Evolutionary conservation across 2,113 vertebrate genomes (phyloP).

Genomic region (Calypte anna): DNA sequence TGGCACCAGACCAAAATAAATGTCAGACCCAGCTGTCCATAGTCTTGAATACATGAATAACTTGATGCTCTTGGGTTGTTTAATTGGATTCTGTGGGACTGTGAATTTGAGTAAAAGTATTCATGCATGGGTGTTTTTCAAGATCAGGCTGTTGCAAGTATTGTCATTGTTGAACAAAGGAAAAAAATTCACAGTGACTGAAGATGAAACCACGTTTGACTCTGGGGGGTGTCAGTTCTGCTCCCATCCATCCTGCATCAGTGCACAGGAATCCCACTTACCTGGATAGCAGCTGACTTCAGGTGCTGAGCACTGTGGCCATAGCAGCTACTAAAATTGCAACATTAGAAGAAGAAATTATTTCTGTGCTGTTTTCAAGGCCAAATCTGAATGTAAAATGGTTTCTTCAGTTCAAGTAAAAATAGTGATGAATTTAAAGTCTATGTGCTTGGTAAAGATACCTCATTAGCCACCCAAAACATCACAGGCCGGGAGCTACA

Average conservation of each 20-base stretch:
- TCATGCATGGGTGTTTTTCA: not conserved
- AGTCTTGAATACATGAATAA: slow-evolving; percentile 1
- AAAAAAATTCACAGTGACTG: no score
- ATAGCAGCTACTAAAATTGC: rapidly evolving
- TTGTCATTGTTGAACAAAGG: not conserved
- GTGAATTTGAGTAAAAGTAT: not conserved
- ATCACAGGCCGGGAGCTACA: not conserved
- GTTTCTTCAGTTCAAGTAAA: not conserved
- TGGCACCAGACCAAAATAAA: slow-evolving; percentile 32
- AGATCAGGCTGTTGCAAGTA: not conserved
- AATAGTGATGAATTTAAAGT: no score
- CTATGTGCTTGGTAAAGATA: rapidly evolving
- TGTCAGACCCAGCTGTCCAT: not conserved
- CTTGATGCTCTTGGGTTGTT: not conserved
- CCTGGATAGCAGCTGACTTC: not conserved
- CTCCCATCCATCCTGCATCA: rapidly evolving
- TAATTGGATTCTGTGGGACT: slow-evolving; percentile 51
- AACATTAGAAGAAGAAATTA: not conserved
- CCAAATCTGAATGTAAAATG: not conserved
- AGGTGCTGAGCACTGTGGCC: not conserved
- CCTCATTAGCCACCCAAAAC: not conserved
- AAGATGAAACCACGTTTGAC: rapidly evolving
- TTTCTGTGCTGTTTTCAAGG: not conserved
- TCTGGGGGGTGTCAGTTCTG: not conserved
- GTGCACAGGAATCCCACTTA: rapidly evolving